These are phyloP conservation scores for Botrylloides violaceus DNA, from an alignment of 23 tunicate species.

Conservation along the genomic window DNA sequence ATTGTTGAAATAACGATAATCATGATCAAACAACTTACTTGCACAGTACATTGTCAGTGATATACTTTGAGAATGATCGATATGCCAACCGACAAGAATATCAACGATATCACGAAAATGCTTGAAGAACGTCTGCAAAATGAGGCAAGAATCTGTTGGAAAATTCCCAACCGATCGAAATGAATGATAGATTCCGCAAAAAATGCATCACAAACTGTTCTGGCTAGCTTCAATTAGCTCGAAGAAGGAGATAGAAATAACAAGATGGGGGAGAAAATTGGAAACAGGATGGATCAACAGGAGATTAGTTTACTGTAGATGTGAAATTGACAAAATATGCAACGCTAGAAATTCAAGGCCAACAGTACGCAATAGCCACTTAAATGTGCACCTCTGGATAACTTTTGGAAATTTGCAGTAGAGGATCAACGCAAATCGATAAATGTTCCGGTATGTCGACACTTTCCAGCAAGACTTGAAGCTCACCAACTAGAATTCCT, in stretches of 20 bases:
- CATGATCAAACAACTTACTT: conserved; percentile 26
- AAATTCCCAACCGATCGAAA: neutral
- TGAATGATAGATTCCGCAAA: too few species aligned
- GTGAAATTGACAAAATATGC: too few species aligned
- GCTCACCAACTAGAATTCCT: conserved; percentile 61
- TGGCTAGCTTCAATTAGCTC: too few species aligned
- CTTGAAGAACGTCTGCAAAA: conserved; percentile 62
- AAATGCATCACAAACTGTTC: too few species aligned
- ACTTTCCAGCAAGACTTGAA: conserved; percentile 67
- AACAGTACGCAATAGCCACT: neutral
- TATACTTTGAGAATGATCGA: conserved; percentile 75
- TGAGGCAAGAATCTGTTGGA: neutral
- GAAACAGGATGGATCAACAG: too few species aligned
- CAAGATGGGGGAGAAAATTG: too few species aligned
- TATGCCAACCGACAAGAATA: conserved; percentile 94
- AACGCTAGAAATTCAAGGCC: too few species aligned
- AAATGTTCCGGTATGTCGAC: conserved; percentile 67
- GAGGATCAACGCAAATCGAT: conserved; percentile 61
- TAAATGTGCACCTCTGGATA: conserved; percentile 67
- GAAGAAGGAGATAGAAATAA: too few species aligned
- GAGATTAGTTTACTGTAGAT: too few species aligned
- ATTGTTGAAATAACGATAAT: neutral
- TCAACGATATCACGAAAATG: conserved; percentile 93
- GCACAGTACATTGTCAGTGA: conserved; percentile 60
- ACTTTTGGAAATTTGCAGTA: conserved; percentile 59